Percentiles rank a stretch among this genome's conserved stretches.
phyloP scores from a whole-genome alignment of 2,113 vertebrate species.

The Mionectes macconnelli region DNA sequence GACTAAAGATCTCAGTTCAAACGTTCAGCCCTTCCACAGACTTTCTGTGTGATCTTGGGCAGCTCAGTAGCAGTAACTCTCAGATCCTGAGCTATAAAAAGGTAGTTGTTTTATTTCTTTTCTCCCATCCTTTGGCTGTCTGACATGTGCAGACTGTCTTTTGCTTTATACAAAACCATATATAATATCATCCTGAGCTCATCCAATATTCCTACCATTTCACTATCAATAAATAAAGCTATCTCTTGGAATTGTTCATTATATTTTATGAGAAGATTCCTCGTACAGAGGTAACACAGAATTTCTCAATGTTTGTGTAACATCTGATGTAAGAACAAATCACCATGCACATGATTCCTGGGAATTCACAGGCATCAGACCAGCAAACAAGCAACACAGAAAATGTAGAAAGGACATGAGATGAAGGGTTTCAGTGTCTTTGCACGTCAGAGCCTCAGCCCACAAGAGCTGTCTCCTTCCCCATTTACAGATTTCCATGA shows the following conservation, averaged over 20 bases:
- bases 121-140: not conserved
- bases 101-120: not conserved
- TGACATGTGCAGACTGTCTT: not conserved
- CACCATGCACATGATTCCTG: not conserved
- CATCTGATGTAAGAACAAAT: not conserved
- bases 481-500: not conserved
- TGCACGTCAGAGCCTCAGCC: not conserved
- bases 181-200: not conserved
- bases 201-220: not conserved
- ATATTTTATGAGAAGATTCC: not conserved
- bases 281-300: not conserved
- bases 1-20: not conserved
- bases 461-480: rapidly evolving
- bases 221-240: not conserved
- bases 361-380: not conserved
- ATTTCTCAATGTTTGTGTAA: not conserved
- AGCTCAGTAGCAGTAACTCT: not conserved
- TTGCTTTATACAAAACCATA: not conserved
- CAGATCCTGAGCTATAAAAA: not conserved
- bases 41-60: not conserved
- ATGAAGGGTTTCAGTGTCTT: not conserved
- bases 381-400: not conserved
- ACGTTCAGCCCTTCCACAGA: not conserved
- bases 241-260: not conserved
- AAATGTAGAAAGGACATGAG: not conserved